Base-by-base conservation (phyloP, 2,888 invertebrate species). In the Heliconius hortense region DNA sequence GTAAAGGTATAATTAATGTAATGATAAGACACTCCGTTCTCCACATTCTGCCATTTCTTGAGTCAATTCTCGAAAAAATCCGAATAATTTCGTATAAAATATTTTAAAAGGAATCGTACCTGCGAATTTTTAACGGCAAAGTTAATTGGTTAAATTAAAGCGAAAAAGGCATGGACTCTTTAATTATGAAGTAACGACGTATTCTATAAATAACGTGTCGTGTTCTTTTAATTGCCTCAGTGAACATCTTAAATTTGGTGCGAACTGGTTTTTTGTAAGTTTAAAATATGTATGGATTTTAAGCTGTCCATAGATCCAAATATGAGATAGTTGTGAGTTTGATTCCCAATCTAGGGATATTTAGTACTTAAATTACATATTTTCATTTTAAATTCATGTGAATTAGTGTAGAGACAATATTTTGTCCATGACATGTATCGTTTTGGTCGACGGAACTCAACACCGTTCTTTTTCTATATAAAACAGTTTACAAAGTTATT, bases 81-180 rank as follows among this genome's bases (percentile, higher is more conserved):
- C 53, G 15, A 31, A 69, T 69, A 35, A 69, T 69, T 69, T 10
- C 35, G 69, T 56, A 69, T 24, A 28, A 69, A 56, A 24, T 56
- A 69, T 69, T 69, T 56, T 56, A 56, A 69, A 56, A 56, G 31
- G 56, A 31, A 15, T n/a, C 28, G 56, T 15, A 28, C 48, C 31
- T 18, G 28, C n/a, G 35, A n/a, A 28, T 69, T 69, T 69, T 56
- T n/a, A n/a, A 56, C 48, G 53, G 21, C 56, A 69, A 69, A 53
- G n/a, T 24, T 69, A 56, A 69, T 56, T 69, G 69, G 69, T 69
- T 56, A 56, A 69, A 69, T 69, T 69, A 69, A 69, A 53, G n/a
- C 69, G 69, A 56, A 69, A 56, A 69, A 35, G 69, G 69, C 31
- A 69, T 69, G 69, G 35, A 10, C 69, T 69, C 56, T 69, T 69